Evolutionary conservation across 2,888 invertebrate genomes (phyloP).

Genomic region (Volucella inanis): DNA sequence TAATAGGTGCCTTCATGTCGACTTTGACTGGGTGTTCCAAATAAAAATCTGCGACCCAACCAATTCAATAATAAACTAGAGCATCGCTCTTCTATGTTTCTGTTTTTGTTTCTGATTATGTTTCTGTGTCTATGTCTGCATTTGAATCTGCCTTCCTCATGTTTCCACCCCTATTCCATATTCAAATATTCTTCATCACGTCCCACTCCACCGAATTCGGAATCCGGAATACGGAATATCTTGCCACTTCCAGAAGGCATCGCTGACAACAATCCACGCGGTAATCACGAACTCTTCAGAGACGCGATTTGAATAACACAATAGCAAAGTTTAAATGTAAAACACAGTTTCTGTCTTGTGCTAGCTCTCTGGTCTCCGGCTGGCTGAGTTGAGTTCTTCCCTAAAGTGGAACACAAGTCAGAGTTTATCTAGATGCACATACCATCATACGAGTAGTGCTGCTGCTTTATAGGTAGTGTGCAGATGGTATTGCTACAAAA

Average conservation of each 20-base stretch:
- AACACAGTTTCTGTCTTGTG: conserved; percentile 30
- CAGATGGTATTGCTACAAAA: conserved; percentile 52
- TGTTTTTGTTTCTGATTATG: not conserved
- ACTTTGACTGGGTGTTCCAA: conserved; percentile 39
- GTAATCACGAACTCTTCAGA: conserved; percentile 57
- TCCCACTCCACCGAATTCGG: not conserved
- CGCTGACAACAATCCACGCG: conserved; percentile 28
- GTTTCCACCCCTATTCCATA: conserved; percentile 47
- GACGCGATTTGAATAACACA: conserved; percentile 70
- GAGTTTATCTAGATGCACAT: conserved; percentile 70
- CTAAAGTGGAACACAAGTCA: conserved; percentile 71
- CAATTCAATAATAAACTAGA: conserved; percentile 36
- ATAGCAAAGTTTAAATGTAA: conserved; percentile 47
- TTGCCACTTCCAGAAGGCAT: conserved; percentile 18
- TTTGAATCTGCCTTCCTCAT: not conserved
- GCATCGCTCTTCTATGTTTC: conserved; percentile 21
- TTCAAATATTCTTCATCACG: conserved; percentile 36
- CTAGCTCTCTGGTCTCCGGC: not conserved
- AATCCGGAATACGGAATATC: not conserved
- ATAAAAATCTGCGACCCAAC: conserved; percentile 4
- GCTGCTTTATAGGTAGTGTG: conserved; percentile 33
- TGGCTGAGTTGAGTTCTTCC: conserved; percentile 43
- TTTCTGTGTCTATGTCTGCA: not conserved
- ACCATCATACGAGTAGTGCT: conserved; percentile 20
- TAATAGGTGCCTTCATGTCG: conserved; percentile 20